Conservation (phyloP, 2,888 invertebrate species). For the Petrolisthes manimaculis region DNA sequence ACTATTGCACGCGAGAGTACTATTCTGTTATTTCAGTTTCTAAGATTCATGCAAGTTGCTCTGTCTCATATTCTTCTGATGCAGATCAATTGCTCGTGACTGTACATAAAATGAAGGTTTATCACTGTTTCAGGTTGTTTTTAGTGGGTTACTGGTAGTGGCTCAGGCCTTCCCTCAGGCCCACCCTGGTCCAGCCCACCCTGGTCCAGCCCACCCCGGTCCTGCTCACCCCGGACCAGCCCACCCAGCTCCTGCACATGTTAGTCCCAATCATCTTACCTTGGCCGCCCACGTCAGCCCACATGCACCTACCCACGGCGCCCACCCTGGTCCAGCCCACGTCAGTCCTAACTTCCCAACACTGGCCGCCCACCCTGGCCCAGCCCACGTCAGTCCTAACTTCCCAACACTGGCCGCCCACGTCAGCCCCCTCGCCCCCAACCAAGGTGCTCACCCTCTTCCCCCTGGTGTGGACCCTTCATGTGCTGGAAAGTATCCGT, state of each 20-base stretch:
- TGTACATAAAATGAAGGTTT: too few relatives aligned
- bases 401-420: constrained; percentile 18
- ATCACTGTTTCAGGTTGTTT: constrained; percentile 21
- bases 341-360: constrained; percentile 46
- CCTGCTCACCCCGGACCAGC: constrained; percentile 40
- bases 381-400: constrained; percentile 33
- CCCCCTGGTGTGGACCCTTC: constrained; percentile 32
- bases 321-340: constrained; percentile 57
- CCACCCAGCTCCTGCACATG: constrained; percentile 36
- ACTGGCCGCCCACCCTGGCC: constrained; percentile 48
- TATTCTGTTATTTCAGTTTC: too few relatives aligned
- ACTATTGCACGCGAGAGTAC: too few relatives aligned
- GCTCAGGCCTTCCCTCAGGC: constrained; percentile 53
- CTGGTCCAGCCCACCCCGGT: constrained; percentile 52
- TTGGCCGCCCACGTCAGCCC: constrained; percentile 54
- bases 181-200: constrained; percentile 60
- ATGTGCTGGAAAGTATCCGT: constrained; percentile 29
- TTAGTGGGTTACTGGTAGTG: constrained; percentile 23
- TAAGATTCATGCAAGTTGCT: too few relatives aligned
- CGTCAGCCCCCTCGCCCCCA: constrained; percentile 29
- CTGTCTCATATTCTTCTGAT: too few relatives aligned
- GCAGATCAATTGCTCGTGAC: too few relatives aligned
- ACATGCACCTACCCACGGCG: constrained; percentile 37
- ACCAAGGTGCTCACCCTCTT: constrained; percentile 25
- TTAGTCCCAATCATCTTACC: constrained; percentile 34